Base-by-base conservation (phyloP, 2,888 invertebrate genomes). In the Latrodectus hesperus region DNA sequence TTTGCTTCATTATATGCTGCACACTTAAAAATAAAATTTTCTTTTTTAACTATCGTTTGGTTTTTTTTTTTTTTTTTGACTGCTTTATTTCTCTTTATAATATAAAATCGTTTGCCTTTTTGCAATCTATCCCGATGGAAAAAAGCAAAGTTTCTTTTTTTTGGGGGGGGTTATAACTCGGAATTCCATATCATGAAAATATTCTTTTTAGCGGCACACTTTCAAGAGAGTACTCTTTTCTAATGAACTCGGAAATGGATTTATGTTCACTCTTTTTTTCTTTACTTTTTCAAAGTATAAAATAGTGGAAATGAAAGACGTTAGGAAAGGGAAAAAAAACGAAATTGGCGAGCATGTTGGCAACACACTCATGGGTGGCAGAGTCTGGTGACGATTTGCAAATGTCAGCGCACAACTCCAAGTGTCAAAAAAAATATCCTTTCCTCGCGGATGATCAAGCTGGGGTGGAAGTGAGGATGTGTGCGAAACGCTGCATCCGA, bases 351-450 rank as follows among this genome's bases (percentile, higher is more conserved):
- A 51, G 81, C 77, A 51, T 51, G 52, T 87, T 87, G 86, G 86
- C 86, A 80, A 87, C 86, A 67, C 67, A 68, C 73, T 53, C 86
- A 72, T 81, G 86, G 86, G 86, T 87, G 86, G 86, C 73, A 12
- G 22, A 16, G 51, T 38, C 68, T 80, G 71, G 86, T 87, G 86
- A 87, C 86, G 86, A 87, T 87, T 87, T 87, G 86, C 86, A 87
- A 87, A 87, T 87, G 86, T 87, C 86, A 87, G 81, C 81, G 71
- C 67, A 81, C 71, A 51, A 70, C 67, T 81, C 77, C n/a, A 77
- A 74, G 86, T 87, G 74, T 75, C 67, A 73, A 71, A 82, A 76
- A 79, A 64, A 81, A 81, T 38, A 38, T 38, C 38, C 38, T 38
- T 38, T 38, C 38, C 38, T 38, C 38, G 38, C 38, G 2, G 73